Evolutionary conservation across 2,113 vertebrate species (phyloP), one percentile per base, ranked within the genome.

Genomic region (Oryctolagus cuniculus): DNA sequence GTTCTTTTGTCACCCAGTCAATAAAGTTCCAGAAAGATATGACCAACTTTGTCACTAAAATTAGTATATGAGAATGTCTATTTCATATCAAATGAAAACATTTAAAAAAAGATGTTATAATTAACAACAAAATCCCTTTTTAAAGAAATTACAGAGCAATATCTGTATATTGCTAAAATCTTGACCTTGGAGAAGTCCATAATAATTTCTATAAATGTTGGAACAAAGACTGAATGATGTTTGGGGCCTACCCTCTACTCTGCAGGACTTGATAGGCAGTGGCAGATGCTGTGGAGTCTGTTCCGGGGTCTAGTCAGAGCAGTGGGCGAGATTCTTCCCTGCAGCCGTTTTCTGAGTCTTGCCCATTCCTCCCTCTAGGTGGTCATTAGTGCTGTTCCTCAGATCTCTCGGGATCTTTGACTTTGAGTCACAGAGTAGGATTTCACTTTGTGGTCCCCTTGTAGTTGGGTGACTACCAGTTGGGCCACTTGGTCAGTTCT

Each of bases 21-120:
- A 64, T n/a, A 69, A 84, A 38, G 53, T 78, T 89, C 70, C 44
- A 95, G 74, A 61, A 87, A 94, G 44, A 44, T 6, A n/a, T 3
- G 4, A 67, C 16, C 55, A 77, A 81, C 25, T 77, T 89, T 86
- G 61, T 64, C 55, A 29, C 58, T 75, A 81, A 89, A 85, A 55
- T 67, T 75, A 80, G 31, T 44, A 10, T 31, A 17, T 44, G 21
- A 67, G 53, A 82, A 86, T 86, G 55, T 27, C n/a, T 51, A 69
- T 44, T 78, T 90, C 25, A 73, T 53, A 49, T 27, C 63, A 92
- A 87, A 80, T 80, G 67, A 66, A 34, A 44, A 69, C 38, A 24
- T 72, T 75, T 84, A 29, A 0, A 55, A 7, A 69, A 81, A 77
- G 16, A 31, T 31, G 36, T 1, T 44, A 10, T 63, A 44, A 79